A percentile compares a stretch with the other conserved stretches of the same genome.
Evolutionary conservation across 1,140 invertebrate genomes (phyloP).

Genomic region (Diachasma alloeum): DNA sequence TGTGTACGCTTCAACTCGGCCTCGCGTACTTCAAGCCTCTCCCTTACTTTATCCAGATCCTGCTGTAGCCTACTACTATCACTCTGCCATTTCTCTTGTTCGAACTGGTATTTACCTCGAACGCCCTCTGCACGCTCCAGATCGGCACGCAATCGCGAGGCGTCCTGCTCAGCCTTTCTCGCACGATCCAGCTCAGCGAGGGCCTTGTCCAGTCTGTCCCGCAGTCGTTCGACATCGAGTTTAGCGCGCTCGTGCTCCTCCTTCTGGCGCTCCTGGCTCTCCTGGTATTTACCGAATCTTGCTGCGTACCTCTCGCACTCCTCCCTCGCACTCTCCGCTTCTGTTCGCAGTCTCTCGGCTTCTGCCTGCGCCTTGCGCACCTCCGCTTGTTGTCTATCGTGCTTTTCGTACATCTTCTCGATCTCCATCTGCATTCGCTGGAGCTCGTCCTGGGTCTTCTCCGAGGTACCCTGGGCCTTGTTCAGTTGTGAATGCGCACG

Average conservation of each 20-base stretch:
- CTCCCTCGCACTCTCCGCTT: constrained; percentile 75
- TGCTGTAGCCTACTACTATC: constrained; percentile 68
- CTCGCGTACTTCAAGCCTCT: constrained; percentile 77
- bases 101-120: constrained; percentile 87
- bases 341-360: constrained; percentile 73
- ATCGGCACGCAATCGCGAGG: constrained; percentile 73
- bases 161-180: constrained; percentile 74
- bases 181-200: constrained; percentile 79
- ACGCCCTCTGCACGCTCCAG: constrained; percentile 78
- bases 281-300: constrained; percentile 81
- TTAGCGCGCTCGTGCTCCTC: constrained; percentile 83
- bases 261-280: constrained; percentile 76
- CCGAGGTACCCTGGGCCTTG: constrained; percentile 83
- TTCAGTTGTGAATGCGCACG: constrained; percentile 81
- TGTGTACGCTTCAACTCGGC: constrained; percentile 77
- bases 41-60: constrained; percentile 77
- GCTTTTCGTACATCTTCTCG: constrained; percentile 90
- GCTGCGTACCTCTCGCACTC: constrained; percentile 79
- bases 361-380: constrained; percentile 82
- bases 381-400: constrained; percentile 84
- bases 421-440: constrained; percentile 85
- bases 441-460: constrained; percentile 89
- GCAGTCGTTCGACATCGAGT: constrained; percentile 83
- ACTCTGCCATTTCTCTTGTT: constrained; percentile 80
- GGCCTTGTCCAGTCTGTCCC: constrained; percentile 84